These are phyloP conservation scores for Drosophila asahinai DNA, from an alignment of 1,140 invertebrate genomes.

Conservation along the genomic window DNA sequence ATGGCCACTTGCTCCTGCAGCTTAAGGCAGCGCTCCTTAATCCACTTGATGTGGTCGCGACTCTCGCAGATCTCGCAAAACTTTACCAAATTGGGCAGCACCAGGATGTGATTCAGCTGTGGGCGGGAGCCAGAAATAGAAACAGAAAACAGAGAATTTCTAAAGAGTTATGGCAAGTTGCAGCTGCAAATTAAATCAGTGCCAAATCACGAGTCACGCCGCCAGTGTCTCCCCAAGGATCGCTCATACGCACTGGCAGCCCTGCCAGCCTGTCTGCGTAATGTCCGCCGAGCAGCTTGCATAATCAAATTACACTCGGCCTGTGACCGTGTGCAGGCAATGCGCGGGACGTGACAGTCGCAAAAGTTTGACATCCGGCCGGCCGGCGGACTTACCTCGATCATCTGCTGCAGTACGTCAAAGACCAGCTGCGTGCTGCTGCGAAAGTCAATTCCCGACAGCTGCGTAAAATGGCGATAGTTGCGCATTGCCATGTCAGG, in stretches of 20 bases:
- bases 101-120: conserved; percentile 78
- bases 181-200: conserved; percentile 50
- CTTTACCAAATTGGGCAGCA: conserved; percentile 82
- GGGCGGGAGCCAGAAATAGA: conserved; percentile 8
- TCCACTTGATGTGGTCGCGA: conserved; percentile 84
- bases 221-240: conserved; percentile 28
- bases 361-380: conserved; percentile 6
- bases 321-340: conserved; percentile 32
- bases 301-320: conserved; percentile 62
- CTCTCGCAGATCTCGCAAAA: conserved; percentile 84
- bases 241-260: conserved; percentile 27
- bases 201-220: conserved; percentile 22
- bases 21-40: conserved; percentile 76
- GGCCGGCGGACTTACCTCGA: conserved; percentile 73
- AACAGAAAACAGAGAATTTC: conserved; percentile 12
- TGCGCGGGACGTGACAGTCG: conserved; percentile 36
- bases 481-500: conserved; percentile 76
- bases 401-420: conserved; percentile 84
- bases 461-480: conserved; percentile 77
- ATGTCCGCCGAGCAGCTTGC: conserved; percentile 29
- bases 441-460: conserved; percentile 83
- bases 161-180: conserved; percentile 51
- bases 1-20: conserved; percentile 82
- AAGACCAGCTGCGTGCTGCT: conserved; percentile 84
- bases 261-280: conserved; percentile 17